phyloP scores from a whole-genome alignment of 2,797 vertebrate genomes.

The Sylvia borin region DNA sequence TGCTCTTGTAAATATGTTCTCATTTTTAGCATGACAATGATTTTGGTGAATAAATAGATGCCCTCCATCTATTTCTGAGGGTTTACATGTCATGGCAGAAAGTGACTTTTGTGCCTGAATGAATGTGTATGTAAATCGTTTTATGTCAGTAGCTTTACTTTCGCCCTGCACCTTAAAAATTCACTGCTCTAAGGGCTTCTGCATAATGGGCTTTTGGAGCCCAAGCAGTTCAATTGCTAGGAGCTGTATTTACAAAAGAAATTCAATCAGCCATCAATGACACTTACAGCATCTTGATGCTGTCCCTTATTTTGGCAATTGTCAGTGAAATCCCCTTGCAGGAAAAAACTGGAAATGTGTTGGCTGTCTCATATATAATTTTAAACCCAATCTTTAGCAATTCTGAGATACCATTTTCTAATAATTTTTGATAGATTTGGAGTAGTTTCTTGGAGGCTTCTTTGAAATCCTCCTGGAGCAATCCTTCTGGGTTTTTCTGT shows the following conservation, averaged over 20 bases:
- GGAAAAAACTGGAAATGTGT: neutral
- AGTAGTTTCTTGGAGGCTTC: neutral
- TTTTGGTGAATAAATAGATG: neutral
- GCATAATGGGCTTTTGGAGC: neutral
- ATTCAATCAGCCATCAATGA: neutral
- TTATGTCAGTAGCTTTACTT: neutral
- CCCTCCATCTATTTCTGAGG: neutral
- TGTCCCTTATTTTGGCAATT: neutral
- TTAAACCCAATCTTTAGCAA: neutral
- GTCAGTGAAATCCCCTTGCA: neutral
- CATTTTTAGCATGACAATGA: neutral
- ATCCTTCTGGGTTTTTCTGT: neutral
- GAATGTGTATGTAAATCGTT: neutral
- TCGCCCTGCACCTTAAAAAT: neutral
- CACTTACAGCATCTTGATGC: neutral
- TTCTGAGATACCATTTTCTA: neutral
- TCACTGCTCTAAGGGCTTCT: neutral
- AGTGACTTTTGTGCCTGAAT: constrained; percentile 33
- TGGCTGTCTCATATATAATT: neutral
- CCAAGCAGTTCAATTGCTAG: neutral
- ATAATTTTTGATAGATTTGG: neutral
- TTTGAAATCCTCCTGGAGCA: neutral
- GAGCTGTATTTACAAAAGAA: neutral
- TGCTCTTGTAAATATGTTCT: neutral
- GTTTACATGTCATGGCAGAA: neutral